Evolutionary conservation across 2,888 invertebrate species (phyloP).

Genomic region (Pristionchus arcanus): DNA sequence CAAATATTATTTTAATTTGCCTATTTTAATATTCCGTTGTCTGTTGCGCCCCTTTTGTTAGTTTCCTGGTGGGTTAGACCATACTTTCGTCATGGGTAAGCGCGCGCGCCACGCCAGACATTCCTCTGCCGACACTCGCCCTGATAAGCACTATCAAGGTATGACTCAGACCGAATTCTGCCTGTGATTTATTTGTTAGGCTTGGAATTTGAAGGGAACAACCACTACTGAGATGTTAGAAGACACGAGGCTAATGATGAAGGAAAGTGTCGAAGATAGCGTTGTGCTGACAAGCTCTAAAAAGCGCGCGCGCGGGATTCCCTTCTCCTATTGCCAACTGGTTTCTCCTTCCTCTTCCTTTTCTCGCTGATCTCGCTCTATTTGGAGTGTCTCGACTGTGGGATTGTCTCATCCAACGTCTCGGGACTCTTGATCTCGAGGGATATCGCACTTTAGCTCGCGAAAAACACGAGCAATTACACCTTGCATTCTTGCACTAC

Average conservation of each 20-base stretch:
- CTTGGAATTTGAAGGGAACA: background rate
- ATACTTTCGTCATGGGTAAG: slow-evolving; percentile 29
- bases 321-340: slow-evolving; percentile 28
- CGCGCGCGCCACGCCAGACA: background rate
- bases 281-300: background rate
- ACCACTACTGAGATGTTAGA: background rate
- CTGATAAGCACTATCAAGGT: background rate
- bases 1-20: background rate
- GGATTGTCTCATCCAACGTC: background rate
- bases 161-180: background rate
- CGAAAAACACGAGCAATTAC: background rate
- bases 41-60: background rate
- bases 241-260: background rate
- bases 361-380: background rate
- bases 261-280: background rate
- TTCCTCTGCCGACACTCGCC: background rate
- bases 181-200: slow-evolving; percentile 18
- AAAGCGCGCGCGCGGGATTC: background rate
- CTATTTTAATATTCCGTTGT: slow-evolving; percentile 20
- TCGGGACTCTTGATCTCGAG: background rate
- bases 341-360: background rate
- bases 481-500: background rate
- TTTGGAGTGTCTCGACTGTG: slow-evolving; percentile 4
- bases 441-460: background rate
- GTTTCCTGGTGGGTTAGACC: background rate